These are phyloP conservation scores for Phengaris arion DNA, from an alignment of 2,888 invertebrate species.

Conservation along the genomic window DNA sequence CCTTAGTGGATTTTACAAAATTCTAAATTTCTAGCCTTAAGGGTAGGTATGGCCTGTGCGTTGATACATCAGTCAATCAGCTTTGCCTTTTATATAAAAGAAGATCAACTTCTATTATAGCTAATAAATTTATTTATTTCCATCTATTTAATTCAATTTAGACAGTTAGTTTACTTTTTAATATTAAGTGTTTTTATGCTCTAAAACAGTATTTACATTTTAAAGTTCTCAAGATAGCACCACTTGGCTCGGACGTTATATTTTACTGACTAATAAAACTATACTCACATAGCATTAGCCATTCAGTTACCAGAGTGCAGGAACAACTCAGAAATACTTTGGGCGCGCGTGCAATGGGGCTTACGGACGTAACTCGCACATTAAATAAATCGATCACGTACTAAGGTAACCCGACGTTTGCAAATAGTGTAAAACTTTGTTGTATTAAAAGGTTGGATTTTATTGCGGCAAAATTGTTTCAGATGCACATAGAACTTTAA, in stretches of 20 bases:
- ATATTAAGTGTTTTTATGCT: not conserved
- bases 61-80: too few relatives aligned
- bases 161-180: too few relatives aligned
- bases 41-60: too few relatives aligned
- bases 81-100: too few relatives aligned
- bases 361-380: conserved; percentile 5
- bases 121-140: too few relatives aligned
- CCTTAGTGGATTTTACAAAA: too few relatives aligned
- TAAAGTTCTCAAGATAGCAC: conserved; percentile 3
- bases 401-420: conserved; percentile 23
- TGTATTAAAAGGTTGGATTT: not conserved
- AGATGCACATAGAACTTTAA: not conserved
- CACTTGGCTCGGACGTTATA: conserved; percentile 10
- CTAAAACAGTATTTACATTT: not conserved
- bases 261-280: conserved; percentile 22
- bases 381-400: conserved; percentile 24
- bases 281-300: conserved; percentile 20
- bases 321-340: conserved; percentile 22
- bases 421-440: conserved; percentile 11
- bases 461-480: not conserved
- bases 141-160: too few relatives aligned
- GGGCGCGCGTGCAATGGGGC: conserved; percentile 16
- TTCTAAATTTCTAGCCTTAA: too few relatives aligned
- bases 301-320: conserved; percentile 28
- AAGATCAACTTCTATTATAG: too few relatives aligned